Evolutionary conservation across 2,797 vertebrate species (phyloP), one percentile per base, ranked within the genome.

Genomic region (Odontamblyopus lacepedii): DNA sequence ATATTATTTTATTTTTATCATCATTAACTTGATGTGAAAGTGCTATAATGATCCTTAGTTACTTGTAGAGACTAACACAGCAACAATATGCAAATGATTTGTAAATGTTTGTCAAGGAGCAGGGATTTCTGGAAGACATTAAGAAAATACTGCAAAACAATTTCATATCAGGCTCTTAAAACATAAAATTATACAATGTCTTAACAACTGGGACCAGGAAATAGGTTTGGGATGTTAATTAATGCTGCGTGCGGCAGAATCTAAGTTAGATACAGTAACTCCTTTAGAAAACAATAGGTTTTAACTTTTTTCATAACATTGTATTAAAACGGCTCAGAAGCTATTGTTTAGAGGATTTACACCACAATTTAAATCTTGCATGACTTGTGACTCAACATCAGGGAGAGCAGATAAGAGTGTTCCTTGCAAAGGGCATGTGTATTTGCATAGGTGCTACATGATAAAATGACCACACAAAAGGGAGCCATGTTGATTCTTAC

Each of bases 401-500:
- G 81, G 35, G 72, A 75, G 68, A 41, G 55, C 75, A 77, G 88
- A 91, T 92, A 88, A 89, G 86, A 76, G 75, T 68, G 80, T 81
- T 77, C 83, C 79, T 65, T 80, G 70, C 51, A 71, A 80, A 89
- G 86, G 82, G 74, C 78, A 76, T 1, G 62, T 66, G 56, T 88
- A 88, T 89, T 91, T 90, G 87, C 88, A 86, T 88, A 75, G 79
- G 81, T 48, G 83, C 79, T 76, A 13, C 67, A 63, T 38, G 83
- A 86, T 84, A 76, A 85, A 82, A 62, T 71, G 74, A 75, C 79
- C 83, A 77, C 80, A 79, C 75, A 71, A 82, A 78, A 78, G 50
- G 72, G 74, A 71, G 73, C 62, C 60, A 55, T 74, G 67, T 13
- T 60, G 26, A 50, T 75, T 55, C 55, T 27, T 75, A 44, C 66